Base-by-base conservation (phyloP, 2,113 vertebrate genomes). In the Chaetops frenatus region DNA sequence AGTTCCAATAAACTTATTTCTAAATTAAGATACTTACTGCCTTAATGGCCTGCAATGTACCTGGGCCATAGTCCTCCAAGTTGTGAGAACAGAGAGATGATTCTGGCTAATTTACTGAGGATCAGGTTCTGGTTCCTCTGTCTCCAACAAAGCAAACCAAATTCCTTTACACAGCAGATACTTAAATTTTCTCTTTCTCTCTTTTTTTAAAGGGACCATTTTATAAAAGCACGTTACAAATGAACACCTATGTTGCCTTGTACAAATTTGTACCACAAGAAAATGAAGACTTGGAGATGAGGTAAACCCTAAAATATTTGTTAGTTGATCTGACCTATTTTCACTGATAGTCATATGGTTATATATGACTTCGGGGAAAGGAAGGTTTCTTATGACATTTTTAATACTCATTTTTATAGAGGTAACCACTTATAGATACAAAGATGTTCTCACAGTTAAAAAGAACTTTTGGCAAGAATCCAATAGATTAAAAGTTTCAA, bases 191-290 rank as follows among this genome's bases (percentile, higher is more conserved):
- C 18, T 72, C 3, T 70, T 92, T 86, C 27, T 81, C 20, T 88
- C 88, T 81, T 88, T 66, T 82, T 29, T 89, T 92, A n/a, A 94
- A 98, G 98, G 97, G 66, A 93, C 83, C 96, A 91, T 94, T 96
- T 96, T 97, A 97, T 96, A 98, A 98, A 98, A 99, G 98, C 80
- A 74, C 97, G 65, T 97, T 98, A 86, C 98, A 98, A 95, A 98
- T 98, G 95, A 98, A 98, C 98, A 99, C 98, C 95, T 99, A 98
- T 23, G 99, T 99, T 98, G 99, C 99, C 98, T 99, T 99, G 98
- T 99, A 98, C 98, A 99, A 97, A 97, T 99, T 99, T 98, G 97
- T 97, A 74, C 98, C 99, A 81, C 99, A 99, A 94, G 99, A 99
- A 86, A 98, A 97, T 81, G 98, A 99, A 93, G 99, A 99, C 96